Conservation (phyloP, 2,888 invertebrate genomes). For the Cheiracanthium punctorium region DNA sequence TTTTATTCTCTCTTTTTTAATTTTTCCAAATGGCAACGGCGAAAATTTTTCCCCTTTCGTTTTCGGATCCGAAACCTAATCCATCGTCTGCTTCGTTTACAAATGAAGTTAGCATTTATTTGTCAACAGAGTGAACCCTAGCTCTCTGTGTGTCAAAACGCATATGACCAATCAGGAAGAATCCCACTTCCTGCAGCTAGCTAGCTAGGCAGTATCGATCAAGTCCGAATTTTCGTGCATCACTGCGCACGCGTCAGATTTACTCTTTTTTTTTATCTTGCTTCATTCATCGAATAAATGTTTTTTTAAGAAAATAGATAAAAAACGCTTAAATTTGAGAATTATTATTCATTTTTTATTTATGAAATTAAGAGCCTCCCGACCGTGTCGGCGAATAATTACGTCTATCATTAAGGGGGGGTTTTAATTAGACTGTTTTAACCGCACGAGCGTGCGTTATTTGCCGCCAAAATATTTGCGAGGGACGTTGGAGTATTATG, state of each 20-base stretch:
- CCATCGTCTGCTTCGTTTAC: background rate
- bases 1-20: background rate
- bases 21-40: background rate
- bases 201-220: conserved; percentile 3
- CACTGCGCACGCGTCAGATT: background rate
- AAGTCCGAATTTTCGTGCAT: background rate
- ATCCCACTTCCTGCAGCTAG: background rate
- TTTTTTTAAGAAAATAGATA: background rate
- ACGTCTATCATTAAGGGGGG: background rate
- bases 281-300: background rate
- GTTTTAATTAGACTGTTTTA: background rate
- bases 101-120: too few relatives aligned
- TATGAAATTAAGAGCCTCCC: background rate
- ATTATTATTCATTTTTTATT: background rate
- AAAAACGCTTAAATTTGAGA: background rate
- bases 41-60: background rate
- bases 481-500: background rate
- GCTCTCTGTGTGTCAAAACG: background rate
- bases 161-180: background rate
- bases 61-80: too few relatives aligned
- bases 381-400: background rate
- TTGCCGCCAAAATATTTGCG: background rate
- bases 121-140: background rate
- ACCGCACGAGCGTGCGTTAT: background rate
- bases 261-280: background rate